Base-by-base conservation (phyloP, 2,888 invertebrate genomes). In the Anthrax anthrax region DNA sequence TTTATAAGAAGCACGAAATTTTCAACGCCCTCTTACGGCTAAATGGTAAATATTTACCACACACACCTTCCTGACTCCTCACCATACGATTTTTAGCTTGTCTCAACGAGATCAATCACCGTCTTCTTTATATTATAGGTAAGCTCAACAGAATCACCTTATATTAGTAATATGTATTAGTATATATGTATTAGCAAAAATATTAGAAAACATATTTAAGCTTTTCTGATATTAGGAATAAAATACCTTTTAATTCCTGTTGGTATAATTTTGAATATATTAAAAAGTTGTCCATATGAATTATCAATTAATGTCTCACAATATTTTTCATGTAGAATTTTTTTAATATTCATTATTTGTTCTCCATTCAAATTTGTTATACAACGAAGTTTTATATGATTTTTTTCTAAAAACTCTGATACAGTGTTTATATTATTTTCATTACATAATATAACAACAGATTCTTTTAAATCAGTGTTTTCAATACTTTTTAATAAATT, bases 391-490 rank as follows among this genome's bases (percentile, higher is more conserved):
- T 42, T 44, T 13, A 9, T 29, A 19, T 32, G 9, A 39, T 34
- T 18, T 27, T 34, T 27, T 13, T 44, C 16, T 10, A 47, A 23
- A 42, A 47, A 47, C 14, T 47, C 39, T 18, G 29, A 18, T 12
- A 27, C 13, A 2, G 38, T 39, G 3, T 18, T 23, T 13, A 48
- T 48, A 36, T 36, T 27, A 14, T 39, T 14, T 13, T 27, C 27
- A 18, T 48, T 39, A 9, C 44, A 34, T 39, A 42, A 34, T 39
- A 42, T 48, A 18, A 48, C 18, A 36, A 42, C 48, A 18, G 42
- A 44, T 44, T 45, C 44, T 2, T 32, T 42, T 39, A 48, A 39
- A 9, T 44, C 39, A 16, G 42, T 32, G 10, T 37, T 37, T 16
- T 37, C 29, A 18, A 46, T 10, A 27, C 37, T 18, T 42, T 42